These are phyloP conservation scores for Epinephelus malabaricus DNA, from an alignment of 2,797 vertebrate species.

Conservation along the genomic window DNA sequence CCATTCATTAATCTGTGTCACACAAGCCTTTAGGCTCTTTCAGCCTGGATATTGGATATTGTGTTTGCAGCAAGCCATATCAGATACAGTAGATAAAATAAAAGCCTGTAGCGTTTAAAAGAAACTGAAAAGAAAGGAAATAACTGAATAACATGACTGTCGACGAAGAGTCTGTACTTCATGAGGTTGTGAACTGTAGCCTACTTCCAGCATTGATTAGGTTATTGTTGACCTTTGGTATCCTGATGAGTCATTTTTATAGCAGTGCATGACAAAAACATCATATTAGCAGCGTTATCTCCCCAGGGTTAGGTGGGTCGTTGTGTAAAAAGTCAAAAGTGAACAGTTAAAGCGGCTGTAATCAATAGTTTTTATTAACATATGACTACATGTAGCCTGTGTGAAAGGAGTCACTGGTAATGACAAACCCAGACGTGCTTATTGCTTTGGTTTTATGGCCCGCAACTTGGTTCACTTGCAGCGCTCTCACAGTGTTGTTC, in stretches of 20 bases:
- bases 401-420: no score
- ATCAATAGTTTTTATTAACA: background rate
- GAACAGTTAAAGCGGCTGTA: background rate
- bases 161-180: background rate
- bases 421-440: background rate
- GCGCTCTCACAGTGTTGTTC: no score
- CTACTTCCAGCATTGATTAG: no score
- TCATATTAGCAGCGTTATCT: constrained; percentile 6
- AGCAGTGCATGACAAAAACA: constrained; percentile 4
- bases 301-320: background rate
- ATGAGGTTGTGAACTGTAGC: no score
- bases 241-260: constrained; percentile 24
- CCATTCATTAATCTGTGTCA: background rate
- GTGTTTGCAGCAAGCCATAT: background rate
- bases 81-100: background rate
- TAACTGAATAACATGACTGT: background rate
- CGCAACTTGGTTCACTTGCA: no score
- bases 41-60: background rate
- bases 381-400: background rate
- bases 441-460: no score
- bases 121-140: background rate
- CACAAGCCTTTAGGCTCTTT: background rate
- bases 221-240: background rate
- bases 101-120: background rate
- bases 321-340: background rate